phyloP scores from a whole-genome alignment of 35 echinoderm and acorn worm species.

The Heliocidaris erythrogramma region DNA sequence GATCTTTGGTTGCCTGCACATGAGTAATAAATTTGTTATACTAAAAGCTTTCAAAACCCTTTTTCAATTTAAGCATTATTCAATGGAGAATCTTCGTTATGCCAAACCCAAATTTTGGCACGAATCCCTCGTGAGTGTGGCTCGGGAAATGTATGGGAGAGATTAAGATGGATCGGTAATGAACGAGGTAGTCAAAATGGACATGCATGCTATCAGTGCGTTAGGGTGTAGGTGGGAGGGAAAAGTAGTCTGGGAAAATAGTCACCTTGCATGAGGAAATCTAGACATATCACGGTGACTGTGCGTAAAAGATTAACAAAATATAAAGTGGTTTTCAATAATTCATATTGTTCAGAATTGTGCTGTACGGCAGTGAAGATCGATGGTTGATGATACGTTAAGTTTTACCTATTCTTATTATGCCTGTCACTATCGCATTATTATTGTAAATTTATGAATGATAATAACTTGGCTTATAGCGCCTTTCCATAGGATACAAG shows the following conservation, averaged over 20 bases:
- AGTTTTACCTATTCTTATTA: too few relatives aligned
- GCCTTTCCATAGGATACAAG: too few relatives aligned
- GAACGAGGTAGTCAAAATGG: not conserved
- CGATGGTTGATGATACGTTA: too few relatives aligned
- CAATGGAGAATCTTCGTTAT: not conserved
- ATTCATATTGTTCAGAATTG: too few relatives aligned
- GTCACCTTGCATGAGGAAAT: not conserved
- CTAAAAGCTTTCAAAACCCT: constrained; percentile 8
- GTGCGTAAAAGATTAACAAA: too few relatives aligned
- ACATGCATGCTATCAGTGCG: not conserved
- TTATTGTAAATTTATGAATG: too few relatives aligned
- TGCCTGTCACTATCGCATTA: too few relatives aligned
- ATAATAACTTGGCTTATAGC: too few relatives aligned
- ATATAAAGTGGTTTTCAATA: too few relatives aligned
- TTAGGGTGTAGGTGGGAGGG: not conserved
- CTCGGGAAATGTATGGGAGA: not conserved
- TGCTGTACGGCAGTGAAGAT: too few relatives aligned
- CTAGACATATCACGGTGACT: too few relatives aligned
- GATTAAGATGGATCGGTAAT: not conserved
- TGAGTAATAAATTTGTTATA: not conserved
- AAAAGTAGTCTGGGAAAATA: not conserved
- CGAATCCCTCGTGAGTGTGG: not conserved
- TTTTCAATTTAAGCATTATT: not conserved
- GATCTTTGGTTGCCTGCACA: not conserved
- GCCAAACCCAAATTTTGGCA: not conserved